Evolutionary conservation across 2,797 vertebrate species (phyloP).

Genomic region (Gambusia yucatana): DNA sequence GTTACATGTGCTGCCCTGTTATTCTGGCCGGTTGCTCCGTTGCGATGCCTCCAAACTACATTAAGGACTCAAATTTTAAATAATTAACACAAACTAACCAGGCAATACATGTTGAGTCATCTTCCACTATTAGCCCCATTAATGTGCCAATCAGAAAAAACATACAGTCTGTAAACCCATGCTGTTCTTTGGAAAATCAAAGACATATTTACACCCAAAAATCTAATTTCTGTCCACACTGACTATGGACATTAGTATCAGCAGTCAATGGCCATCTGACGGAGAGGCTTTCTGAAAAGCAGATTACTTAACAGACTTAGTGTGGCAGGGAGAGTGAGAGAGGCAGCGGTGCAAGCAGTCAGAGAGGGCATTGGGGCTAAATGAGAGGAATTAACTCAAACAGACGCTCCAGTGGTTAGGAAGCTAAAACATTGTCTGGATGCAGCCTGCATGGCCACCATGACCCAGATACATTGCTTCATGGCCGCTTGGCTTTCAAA

Average conservation of each 20-base stretch:
- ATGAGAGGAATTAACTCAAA: conserved; percentile 60
- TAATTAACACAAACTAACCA: conserved; percentile 63
- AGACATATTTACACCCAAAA: conserved; percentile 49
- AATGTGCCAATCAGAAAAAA: conserved; percentile 51
- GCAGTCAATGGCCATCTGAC: conserved; percentile 41
- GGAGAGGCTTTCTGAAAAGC: conserved; percentile 52
- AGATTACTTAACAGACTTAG: conserved; percentile 56
- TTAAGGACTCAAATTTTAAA: conserved; percentile 58
- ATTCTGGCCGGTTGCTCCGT: conserved; percentile 50
- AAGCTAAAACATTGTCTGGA: conserved; percentile 61
- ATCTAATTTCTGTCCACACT: conserved; percentile 37
- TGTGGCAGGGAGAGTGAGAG: conserved; percentile 17
- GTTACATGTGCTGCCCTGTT: conserved; percentile 5
- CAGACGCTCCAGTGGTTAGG: conserved; percentile 52
- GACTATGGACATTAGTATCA: conserved; percentile 28
- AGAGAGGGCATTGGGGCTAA: conserved; percentile 44
- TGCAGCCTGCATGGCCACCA: conserved; percentile 58
- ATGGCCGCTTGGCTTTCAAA: conserved; percentile 66
- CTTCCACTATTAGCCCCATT: conserved; percentile 53
- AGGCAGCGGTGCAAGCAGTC: conserved; percentile 13
- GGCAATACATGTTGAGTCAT: conserved; percentile 56
- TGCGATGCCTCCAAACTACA: conserved; percentile 33
- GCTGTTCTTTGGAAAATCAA: conserved; percentile 47
- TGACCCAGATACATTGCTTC: conserved; percentile 78
- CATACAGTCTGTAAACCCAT: conserved; percentile 18